phyloP scores from a whole-genome alignment of 2,888 invertebrate genomes.

The Amaurobius ferox region DNA sequence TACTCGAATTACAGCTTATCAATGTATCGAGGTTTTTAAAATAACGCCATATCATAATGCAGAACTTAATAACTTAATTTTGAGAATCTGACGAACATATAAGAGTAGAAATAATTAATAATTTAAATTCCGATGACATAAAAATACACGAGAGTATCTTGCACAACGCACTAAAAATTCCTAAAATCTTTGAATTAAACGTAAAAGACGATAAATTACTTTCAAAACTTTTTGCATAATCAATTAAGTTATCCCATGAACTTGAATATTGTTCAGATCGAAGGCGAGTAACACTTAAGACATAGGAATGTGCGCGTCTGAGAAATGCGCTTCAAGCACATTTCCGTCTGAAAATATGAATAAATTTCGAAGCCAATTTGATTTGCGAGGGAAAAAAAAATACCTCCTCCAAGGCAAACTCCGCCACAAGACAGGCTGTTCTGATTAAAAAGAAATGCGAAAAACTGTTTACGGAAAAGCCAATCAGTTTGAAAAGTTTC shows the following conservation, averaged over 20 bases:
- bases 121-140: no score
- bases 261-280: not conserved
- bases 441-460: not conserved
- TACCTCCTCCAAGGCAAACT: not conserved
- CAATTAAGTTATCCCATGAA: not conserved
- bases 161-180: no score
- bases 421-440: not conserved
- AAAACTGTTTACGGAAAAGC: not conserved
- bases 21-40: no score
- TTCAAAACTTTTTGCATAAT: not conserved
- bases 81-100: no score
- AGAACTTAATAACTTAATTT: no score
- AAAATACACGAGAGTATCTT: no score
- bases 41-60: no score
- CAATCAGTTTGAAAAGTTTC: not conserved
- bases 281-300: not conserved
- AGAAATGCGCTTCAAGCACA: not conserved
- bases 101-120: no score
- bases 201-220: not conserved
- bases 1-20: no score
- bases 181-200: no score
- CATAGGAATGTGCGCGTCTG: not conserved
- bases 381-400: not conserved
- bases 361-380: conserved; percentile 12
- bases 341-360: not conserved